Conservation (phyloP, 2,797 vertebrate species). For the Streptopelia turtur region DNA sequence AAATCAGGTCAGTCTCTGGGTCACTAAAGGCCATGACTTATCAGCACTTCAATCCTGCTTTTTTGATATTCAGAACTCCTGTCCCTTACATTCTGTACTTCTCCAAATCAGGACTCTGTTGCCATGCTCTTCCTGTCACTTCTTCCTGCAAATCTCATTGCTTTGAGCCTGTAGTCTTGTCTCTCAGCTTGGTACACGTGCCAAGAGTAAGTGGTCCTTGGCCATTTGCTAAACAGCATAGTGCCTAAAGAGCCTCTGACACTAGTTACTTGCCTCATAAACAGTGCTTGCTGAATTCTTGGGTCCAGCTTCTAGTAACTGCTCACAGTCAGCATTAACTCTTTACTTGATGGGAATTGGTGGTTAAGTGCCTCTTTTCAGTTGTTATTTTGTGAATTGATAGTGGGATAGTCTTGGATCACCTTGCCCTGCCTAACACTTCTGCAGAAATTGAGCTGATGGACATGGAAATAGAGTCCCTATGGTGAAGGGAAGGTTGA, state of each 20-base stretch:
- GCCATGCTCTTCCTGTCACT: not conserved
- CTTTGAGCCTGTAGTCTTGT: not conserved
- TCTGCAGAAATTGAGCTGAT: not conserved
- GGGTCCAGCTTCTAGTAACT: not conserved
- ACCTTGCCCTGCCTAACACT: not conserved
- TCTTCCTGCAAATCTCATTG: not conserved
- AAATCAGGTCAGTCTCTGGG: not conserved
- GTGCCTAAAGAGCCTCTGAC: not conserved
- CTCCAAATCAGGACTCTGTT: not conserved
- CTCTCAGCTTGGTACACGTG: not conserved
- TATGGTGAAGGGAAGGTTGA: not conserved
- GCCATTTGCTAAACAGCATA: not conserved
- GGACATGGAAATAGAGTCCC: not conserved
- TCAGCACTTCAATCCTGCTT: not conserved
- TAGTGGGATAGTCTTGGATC: not conserved
- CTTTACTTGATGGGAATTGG: not conserved
- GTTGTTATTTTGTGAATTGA: not conserved
- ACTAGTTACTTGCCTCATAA: not conserved
- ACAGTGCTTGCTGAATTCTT: not conserved
- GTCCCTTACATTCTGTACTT: not conserved
- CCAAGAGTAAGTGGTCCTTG: not conserved
- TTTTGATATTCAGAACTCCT: not conserved
- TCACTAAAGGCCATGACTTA: not conserved
- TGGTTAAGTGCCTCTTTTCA: not conserved
- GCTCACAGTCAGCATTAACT: not conserved